Base-by-base conservation (phyloP, 2,797 vertebrate genomes). In the Melanotaenia parkinsoni region DNA sequence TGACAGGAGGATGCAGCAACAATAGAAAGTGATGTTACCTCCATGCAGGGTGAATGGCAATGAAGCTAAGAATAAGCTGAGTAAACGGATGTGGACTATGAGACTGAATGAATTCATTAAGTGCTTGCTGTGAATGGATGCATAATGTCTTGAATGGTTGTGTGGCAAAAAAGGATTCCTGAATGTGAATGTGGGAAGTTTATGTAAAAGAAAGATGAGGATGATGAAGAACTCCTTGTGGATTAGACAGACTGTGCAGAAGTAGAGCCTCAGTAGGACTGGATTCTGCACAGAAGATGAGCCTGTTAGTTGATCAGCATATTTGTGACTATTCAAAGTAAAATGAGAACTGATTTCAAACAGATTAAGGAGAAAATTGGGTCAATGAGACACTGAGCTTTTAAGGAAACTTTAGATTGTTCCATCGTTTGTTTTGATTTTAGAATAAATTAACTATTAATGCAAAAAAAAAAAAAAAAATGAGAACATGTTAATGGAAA, bases 111-210 rank as follows among this genome's bases (percentile, higher is more conserved):
- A 79, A 81, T 68, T 75, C 73, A 82, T 30, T 3, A 67, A 76
- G 69, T 54, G 70, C 66, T 64, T 35, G 67, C 71, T 54, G 72
- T 82, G 82, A 86, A 90, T 79, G 74, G 72, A 83, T 37, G 76
- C 56, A 79, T 35, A 70, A 58, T 78, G 72, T 84, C 79, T 77
- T 82, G 63, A 81, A 85, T 76, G 83, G 83, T 56, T 75, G 71
- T 54, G 70, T 35, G 54, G 66, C 72, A 83, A 10, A 10, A 1
- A 77, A 70, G 71, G 68, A 72, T 80, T 75, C 75, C 61, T 75
- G 66, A 77, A 74, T 70, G 76, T 67, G 74, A 6, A 10, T 30
- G 28, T 30, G 20, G 3, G 4, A 4, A 45, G 43, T 45, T 5
- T 16, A 65, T 59, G 66, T 20, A 56, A 35, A 45, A 45, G 35